A percentile compares a stretch with the other conserved stretches of the same genome.
Conservation (phyloP, 2,888 invertebrate species). For the Cybosia mesomella region DNA sequence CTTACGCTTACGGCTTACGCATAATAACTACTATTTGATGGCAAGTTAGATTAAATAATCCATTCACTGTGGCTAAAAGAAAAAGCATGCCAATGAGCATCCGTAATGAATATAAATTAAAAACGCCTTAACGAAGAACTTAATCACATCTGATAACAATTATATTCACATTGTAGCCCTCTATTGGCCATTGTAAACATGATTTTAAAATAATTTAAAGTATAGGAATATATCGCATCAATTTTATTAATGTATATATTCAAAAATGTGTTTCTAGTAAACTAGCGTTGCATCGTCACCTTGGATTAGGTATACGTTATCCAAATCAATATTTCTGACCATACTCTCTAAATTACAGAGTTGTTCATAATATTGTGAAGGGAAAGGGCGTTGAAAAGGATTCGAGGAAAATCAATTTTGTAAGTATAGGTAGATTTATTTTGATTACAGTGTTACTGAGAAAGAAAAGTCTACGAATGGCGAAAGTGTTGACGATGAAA, state of each 20-base stretch:
- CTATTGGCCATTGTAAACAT: background rate
- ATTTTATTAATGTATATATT: background rate
- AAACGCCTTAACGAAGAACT: too few species aligned
- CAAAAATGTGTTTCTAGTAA: background rate
- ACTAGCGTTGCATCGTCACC: conserved; percentile 8
- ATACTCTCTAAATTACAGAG: conserved; percentile 60
- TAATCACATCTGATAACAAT: too few species aligned
- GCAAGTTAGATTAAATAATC: too few species aligned
- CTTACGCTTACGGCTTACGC: too few species aligned
- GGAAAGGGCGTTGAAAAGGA: conserved; percentile 43
- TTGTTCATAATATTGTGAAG: conserved; percentile 61
- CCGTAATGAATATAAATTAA: too few species aligned
- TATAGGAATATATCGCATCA: background rate
- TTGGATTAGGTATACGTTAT: background rate
- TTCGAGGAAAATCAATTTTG: conserved; percentile 42
- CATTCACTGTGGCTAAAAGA: too few species aligned
- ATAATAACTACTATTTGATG: too few species aligned
- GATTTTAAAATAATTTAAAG: too few species aligned
- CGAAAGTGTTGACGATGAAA: conserved; percentile 65
- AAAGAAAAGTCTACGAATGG: conserved; percentile 61
- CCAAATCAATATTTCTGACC: conserved; percentile 5
- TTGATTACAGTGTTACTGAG: conserved; percentile 48
- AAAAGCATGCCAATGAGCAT: too few species aligned
- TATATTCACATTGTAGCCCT: background rate
- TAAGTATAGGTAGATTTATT: conserved; percentile 63